Percentiles rank a stretch among this genome's conserved stretches.
These are phyloP conservation scores for Microchrysa polita DNA, from an alignment of 2,888 invertebrate genomes.

Conservation along the genomic window DNA sequence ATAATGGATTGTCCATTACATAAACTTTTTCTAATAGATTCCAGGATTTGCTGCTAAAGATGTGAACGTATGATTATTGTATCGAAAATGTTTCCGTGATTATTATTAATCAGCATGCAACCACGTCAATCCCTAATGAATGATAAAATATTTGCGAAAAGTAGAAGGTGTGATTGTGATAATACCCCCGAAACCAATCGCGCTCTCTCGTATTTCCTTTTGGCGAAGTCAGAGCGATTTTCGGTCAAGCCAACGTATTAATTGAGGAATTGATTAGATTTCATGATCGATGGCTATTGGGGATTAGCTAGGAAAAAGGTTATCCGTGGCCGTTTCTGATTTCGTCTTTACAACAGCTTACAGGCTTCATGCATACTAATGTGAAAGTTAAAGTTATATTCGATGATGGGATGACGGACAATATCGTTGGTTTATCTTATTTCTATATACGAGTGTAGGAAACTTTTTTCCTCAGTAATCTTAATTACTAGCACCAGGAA, in stretches of 20 bases:
- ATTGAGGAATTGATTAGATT: constrained; percentile 51
- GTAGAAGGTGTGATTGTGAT: constrained; percentile 23
- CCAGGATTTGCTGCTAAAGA: too few species aligned
- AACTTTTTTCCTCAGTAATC: too few species aligned
- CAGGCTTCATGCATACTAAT: constrained; percentile 14
- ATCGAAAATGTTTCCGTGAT: constrained; percentile 40
- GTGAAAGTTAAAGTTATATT: constrained; percentile 22
- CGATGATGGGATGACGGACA: constrained; percentile 23
- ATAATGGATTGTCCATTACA: too few species aligned
- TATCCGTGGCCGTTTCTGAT: constrained; percentile 5
- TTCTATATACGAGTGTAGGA: not conserved
- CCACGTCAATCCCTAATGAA: constrained; percentile 48
- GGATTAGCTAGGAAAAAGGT: constrained; percentile 49
- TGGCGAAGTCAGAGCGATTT: constrained; percentile 13
- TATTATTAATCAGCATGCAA: constrained; percentile 49
- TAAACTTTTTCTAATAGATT: too few species aligned
- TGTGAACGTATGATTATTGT: constrained; percentile 23
- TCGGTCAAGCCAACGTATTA: constrained; percentile 43
- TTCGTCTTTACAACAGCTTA: not conserved
- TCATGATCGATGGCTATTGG: constrained; percentile 51
- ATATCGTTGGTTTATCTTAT: constrained; percentile 1
- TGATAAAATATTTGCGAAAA: constrained; percentile 41
- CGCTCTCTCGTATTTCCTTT: not conserved
- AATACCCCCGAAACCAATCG: not conserved
- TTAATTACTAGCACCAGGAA: too few species aligned